A percentile compares a stretch with the other conserved stretches of the same genome.
Conservation (phyloP, 2,888 invertebrate genomes). For the Gibbula magus region DNA sequence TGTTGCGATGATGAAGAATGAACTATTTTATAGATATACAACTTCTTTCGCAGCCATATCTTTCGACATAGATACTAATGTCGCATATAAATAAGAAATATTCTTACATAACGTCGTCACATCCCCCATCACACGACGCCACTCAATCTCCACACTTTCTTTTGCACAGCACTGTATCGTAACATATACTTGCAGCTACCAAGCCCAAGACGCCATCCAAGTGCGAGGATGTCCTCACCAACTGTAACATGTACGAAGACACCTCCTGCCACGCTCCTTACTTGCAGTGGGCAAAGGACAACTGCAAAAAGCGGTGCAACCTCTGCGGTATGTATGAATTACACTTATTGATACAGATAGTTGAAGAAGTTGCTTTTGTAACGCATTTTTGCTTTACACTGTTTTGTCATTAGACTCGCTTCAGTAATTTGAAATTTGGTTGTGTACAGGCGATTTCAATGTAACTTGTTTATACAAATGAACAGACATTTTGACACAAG, state of each 20-base stretch:
- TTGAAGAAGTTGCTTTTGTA: too few relatives aligned
- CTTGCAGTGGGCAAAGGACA: slow-evolving; percentile 49
- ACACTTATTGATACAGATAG: too few relatives aligned
- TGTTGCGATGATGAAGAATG: too few relatives aligned
- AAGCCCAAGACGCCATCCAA: slow-evolving; percentile 23
- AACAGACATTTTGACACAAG: too few relatives aligned
- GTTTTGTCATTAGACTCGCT: too few relatives aligned
- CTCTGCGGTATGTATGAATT: slow-evolving; percentile 43
- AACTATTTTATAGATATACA: too few relatives aligned
- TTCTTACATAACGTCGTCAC: background rate
- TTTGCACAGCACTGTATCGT: background rate
- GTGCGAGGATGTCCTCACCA: slow-evolving; percentile 32
- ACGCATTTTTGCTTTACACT: too few relatives aligned
- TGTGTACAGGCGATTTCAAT: too few relatives aligned
- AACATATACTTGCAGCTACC: background rate
- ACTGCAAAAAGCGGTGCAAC: slow-evolving; percentile 49
- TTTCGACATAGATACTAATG: too few relatives aligned
- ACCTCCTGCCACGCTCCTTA: slow-evolving; percentile 43
- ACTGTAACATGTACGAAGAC: slow-evolving; percentile 31
- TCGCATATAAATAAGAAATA: background rate
- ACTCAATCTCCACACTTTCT: background rate
- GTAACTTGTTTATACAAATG: too few relatives aligned
- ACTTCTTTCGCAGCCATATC: too few relatives aligned
- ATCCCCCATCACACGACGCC: background rate
- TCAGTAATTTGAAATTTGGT: too few relatives aligned